A percentile compares a stretch with the other conserved stretches of the same genome.
Conservation (phyloP, 2,797 vertebrate species). For the Cygnus olor region DNA sequence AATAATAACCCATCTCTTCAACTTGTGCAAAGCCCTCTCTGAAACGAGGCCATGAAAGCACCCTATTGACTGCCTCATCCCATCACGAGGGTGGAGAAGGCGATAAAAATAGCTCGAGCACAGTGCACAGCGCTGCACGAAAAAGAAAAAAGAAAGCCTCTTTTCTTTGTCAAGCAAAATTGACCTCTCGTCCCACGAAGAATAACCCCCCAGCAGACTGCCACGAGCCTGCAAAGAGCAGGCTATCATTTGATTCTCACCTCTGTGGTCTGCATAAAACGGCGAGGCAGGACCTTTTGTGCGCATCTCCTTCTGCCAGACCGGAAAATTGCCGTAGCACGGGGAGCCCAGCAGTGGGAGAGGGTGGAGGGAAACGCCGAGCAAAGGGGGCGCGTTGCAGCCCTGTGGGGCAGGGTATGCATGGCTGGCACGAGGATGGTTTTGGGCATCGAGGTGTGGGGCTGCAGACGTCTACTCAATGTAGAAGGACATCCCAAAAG, state of each 20-base stretch:
- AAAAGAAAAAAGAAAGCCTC: background rate
- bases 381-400: fast-evolving
- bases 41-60: slow-evolving; percentile 41
- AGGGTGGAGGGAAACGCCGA: fast-evolving
- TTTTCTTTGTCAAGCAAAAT: slow-evolving; percentile 3
- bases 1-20: slow-evolving; percentile 48
- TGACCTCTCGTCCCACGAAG: slow-evolving; percentile 35
- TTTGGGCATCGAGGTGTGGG: background rate
- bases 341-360: background rate
- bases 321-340: fast-evolving
- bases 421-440: background rate
- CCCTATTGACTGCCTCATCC: slow-evolving; percentile 36
- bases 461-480: fast-evolving
- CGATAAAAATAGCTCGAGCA: slow-evolving; percentile 30
- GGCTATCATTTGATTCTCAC: slow-evolving; percentile 28
- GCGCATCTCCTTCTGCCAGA: background rate
- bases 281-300: background rate
- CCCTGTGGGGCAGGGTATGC: background rate
- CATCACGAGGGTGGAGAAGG: background rate
- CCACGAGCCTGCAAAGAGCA: background rate
- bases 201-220: slow-evolving; percentile 32
- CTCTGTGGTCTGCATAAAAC: background rate
- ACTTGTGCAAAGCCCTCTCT: background rate
- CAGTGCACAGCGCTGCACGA: background rate
- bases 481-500: background rate